Conservation (phyloP, 2,888 invertebrate genomes). For the Gandaritis pyraliata region DNA sequence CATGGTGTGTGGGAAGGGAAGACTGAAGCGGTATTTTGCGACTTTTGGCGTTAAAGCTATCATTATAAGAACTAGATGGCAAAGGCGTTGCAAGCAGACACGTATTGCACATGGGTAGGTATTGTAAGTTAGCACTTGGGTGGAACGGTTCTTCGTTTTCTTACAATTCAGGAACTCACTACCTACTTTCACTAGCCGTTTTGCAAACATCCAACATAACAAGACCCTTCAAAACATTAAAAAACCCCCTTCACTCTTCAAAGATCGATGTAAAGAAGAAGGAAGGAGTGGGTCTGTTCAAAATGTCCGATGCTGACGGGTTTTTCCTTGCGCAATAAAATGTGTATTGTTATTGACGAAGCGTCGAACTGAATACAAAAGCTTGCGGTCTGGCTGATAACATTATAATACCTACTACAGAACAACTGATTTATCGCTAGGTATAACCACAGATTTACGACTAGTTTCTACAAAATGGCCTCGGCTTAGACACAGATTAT, state of each 20-base stretch:
- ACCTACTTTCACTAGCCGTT: conserved; percentile 21
- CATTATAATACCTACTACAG: conserved; percentile 17
- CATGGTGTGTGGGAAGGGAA: too few species aligned
- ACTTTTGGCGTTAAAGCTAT: too few species aligned
- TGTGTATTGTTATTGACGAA: conserved; percentile 45
- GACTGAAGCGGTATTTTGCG: not conserved
- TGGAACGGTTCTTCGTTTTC: not conserved
- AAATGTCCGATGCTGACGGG: conserved; percentile 26
- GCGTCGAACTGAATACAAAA: conserved; percentile 40
- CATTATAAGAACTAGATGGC: too few species aligned
- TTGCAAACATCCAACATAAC: conserved; percentile 18
- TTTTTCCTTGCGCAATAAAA: conserved; percentile 48
- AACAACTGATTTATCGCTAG: conserved; percentile 16
- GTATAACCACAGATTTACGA: not conserved
- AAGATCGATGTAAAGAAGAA: not conserved
- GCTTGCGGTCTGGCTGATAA: conserved; percentile 32
- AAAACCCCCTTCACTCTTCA: not conserved
- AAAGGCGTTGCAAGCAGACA: too few species aligned
- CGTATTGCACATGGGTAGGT: not conserved
- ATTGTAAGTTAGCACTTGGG: not conserved
- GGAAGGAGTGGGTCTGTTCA: conserved; percentile 8
- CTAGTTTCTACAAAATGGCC: not conserved
- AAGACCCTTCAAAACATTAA: conserved; percentile 11
- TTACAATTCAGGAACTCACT: conserved; percentile 1
- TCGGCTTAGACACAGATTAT: conserved; percentile 7